Evolutionary conservation across 30 jellyfish, hydroid and myxozoan species (phyloP), one percentile per base, ranked within the genome.

Genomic region (Morbakka virulenta): DNA sequence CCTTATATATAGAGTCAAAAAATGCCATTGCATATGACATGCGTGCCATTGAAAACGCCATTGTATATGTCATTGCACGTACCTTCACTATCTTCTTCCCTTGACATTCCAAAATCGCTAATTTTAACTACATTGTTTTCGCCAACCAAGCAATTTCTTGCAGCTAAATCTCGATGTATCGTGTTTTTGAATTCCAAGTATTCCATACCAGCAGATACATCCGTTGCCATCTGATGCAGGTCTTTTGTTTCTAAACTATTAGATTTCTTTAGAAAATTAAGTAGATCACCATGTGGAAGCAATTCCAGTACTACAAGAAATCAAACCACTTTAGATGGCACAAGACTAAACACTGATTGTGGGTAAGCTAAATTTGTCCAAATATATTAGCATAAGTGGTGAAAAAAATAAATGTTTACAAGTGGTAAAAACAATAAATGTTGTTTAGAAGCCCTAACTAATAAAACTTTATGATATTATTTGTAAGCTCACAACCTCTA

Each of bases 31-130:
- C n/a, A n/a, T n/a, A n/a, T n/a, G n/a, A n/a, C n/a, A n/a, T n/a
- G n/a, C n/a, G n/a, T n/a, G n/a, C n/a, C n/a, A n/a, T n/a, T n/a
- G n/a, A n/a, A n/a, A n/a, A n/a, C n/a, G n/a, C n/a, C n/a, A n/a
- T n/a, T 28, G 24, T 29, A 24, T n/a, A n/a, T n/a, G n/a, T n/a
- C n/a, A n/a, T n/a, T n/a, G n/a, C n/a, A n/a, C n/a, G n/a, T 14
- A 90, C 98, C 98, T 78, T 90, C 98, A 14, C 79, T 80, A 34
- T 90, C 98, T 62, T 90, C 98, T 64, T 83, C 98, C 32, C 98
- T 83, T 12, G 98, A 90, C 98, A 90, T 90, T 53, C 98, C 98
- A 66, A 90, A 90, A 52, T 90, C 98, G 57, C 90, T 83, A 9
- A 90, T 85, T 61, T 90, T 90, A 24, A 83, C 92, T 29, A 50